These are phyloP conservation scores for Epinephelus fuscoguttatus DNA, from an alignment of 2,113 vertebrate genomes.

Conservation along the genomic window DNA sequence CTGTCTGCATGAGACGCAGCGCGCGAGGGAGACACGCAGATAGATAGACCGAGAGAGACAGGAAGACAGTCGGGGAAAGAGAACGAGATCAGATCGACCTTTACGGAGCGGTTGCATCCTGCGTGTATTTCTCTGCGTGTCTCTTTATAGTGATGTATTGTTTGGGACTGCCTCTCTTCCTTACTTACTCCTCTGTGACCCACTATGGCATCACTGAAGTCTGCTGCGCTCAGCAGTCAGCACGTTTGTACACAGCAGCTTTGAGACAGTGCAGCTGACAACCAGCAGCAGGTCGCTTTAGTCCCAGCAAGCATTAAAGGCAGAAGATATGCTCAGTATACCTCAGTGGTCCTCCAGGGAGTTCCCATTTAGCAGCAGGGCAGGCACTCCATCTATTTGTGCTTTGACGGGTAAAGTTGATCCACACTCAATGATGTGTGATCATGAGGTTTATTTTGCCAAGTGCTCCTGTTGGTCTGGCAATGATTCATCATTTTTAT, in stretches of 20 bases:
- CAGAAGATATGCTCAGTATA: conserved; percentile 64
- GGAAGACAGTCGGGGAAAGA: conserved; percentile 21
- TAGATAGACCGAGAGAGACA: conserved; percentile 25
- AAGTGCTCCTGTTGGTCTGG: conserved; percentile 54
- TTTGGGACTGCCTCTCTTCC: conserved; percentile 56
- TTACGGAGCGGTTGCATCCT: conserved; percentile 15
- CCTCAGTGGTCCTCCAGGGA: conserved; percentile 69
- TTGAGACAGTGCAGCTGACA: conserved; percentile 69
- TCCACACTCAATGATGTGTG: conserved; percentile 68
- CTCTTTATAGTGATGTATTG: conserved; percentile 60
- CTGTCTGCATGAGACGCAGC: conserved; percentile 50
- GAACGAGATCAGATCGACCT: conserved; percentile 28
- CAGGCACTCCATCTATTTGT: conserved; percentile 56
- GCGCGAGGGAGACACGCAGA: conserved; percentile 20
- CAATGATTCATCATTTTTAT: conserved; percentile 45
- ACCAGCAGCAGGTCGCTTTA: conserved; percentile 70
- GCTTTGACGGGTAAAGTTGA: conserved; percentile 65
- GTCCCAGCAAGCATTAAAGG: conserved; percentile 67
- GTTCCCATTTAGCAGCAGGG: conserved; percentile 58
- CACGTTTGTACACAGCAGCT: conserved; percentile 69
- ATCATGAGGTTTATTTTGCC: conserved; percentile 57
- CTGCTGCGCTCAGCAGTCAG: conserved; percentile 73
- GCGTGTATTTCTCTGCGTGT: conserved; percentile 17
- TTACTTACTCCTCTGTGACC: conserved; percentile 73
- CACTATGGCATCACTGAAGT: conserved; percentile 64